Conservation (phyloP, 2,797 vertebrate genomes). For the Cossypha caffra region DNA sequence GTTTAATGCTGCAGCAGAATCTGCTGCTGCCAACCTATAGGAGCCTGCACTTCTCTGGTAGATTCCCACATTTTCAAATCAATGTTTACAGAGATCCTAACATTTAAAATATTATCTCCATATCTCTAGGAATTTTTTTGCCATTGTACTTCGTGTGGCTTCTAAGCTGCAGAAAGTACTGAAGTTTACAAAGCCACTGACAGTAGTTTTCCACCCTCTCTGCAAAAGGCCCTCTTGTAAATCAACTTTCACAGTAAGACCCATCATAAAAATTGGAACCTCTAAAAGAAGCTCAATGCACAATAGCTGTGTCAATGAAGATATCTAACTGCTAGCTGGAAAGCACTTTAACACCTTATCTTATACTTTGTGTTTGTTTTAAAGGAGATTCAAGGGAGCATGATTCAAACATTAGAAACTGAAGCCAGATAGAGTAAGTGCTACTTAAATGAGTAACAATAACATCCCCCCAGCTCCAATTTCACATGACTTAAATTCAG, state of each 20-base stretch:
- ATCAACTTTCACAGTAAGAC: background rate
- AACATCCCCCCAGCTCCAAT: background rate
- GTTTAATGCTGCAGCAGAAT: background rate
- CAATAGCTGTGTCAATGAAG: background rate
- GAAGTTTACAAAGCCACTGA: background rate
- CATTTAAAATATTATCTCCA: background rate
- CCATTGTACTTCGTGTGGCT: background rate
- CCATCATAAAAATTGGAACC: background rate
- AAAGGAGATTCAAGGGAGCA: background rate
- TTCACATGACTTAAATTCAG: background rate
- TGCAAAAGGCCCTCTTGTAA: background rate
- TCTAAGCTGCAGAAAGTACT: background rate
- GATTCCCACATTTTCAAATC: background rate
- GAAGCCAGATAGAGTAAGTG: background rate
- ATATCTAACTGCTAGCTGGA: background rate
- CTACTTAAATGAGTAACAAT: background rate
- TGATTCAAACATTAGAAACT: background rate
- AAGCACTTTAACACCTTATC: background rate
- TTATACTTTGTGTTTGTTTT: background rate
- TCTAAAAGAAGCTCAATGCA: background rate
- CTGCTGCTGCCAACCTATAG: background rate
- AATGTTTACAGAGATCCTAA: background rate
- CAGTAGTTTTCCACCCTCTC: background rate
- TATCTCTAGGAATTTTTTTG: background rate
- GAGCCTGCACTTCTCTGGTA: background rate